Base-by-base conservation (phyloP, 2,113 vertebrate genomes). In the Pseudolaguvia tuberculata region DNA sequence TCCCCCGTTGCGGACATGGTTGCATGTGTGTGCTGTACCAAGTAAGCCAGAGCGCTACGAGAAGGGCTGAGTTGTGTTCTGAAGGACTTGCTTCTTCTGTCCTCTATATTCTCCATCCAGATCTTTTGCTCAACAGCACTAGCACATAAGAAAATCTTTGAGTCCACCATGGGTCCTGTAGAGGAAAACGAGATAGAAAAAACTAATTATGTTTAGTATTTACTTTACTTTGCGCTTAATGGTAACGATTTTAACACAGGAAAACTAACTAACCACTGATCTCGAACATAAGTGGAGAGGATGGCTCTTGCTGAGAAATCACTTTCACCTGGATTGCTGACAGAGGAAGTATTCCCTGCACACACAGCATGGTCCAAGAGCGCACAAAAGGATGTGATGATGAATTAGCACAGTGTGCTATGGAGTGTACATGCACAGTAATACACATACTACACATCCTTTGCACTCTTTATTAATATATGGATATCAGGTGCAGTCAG, bases 261-360 rank as follows among this genome's bases (percentile, higher is more conserved):
- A 75, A 29, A 31, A 65, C n/a, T 55, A n/a, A 86, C 86, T 92
- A 82, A 94, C 93, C 87, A 47, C 86, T 90, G 74, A 93, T 90
- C 85, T 92, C 87, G 82, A 93, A 92, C 52, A 86, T 86, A 83
- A 88, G 79, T 17, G 74, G 70, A 17, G 81, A 66, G n/a, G 81
- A 80, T 42, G 67, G 50, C 12, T 87, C 88, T 72, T 82, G 68
- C 0, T 70, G 70, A 2, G 72, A 74, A 31, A 83, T 58, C 3
- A 79, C 35, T 58, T 66, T 82, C 45, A 90, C 85, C 5, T 72
- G 84, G 69, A 93, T 86, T 80, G 90, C 92, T 56, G 91, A 92
- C 4, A 94, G 86, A 6, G 93, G 92, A 72, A 93, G 89, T 69
- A 93, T 83, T 14, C 93, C 93, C 93, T 94, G 87, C 0, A 12